Conservation (phyloP, 2,797 vertebrate genomes). For the Galaxias olidus region DNA sequence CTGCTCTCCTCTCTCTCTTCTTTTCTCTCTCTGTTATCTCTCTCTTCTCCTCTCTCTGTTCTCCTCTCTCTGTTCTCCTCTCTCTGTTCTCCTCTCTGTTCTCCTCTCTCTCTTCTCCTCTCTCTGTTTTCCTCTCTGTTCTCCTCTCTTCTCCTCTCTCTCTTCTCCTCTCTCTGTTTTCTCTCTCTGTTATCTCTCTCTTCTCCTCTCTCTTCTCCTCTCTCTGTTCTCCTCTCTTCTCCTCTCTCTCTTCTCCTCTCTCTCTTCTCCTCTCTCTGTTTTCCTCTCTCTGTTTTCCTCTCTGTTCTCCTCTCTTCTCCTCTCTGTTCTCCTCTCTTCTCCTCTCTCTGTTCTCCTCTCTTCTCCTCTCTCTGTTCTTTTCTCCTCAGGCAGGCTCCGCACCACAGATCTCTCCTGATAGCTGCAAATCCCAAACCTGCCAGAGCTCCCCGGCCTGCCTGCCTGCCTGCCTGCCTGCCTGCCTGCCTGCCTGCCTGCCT, state of each 20-base stretch:
- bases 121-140: not conserved
- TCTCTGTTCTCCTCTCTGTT: not conserved
- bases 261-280: conserved; percentile 28
- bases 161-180: not conserved
- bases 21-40: too few species aligned
- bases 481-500: conserved; percentile 4
- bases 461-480: conserved; percentile 50
- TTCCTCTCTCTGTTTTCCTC: conserved; percentile 29
- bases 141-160: not conserved
- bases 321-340: conserved; percentile 12
- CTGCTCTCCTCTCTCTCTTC: not conserved
- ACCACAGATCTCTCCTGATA: conserved; percentile 79
- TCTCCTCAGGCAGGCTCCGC: conserved; percentile 67
- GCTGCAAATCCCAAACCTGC: conserved; percentile 71
- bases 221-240: not conserved
- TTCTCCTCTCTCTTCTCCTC: not conserved
- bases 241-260: conserved; percentile 11
- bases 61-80: too few species aligned
- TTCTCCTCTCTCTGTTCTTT: conserved; percentile 29
- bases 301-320: conserved; percentile 29
- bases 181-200: too few species aligned
- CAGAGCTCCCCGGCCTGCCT: conserved; percentile 11
- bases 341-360: too few species aligned
- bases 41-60: not conserved
- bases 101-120: not conserved